Conservation (phyloP, 2,888 invertebrate genomes). For the Xestia sexstrigata region DNA sequence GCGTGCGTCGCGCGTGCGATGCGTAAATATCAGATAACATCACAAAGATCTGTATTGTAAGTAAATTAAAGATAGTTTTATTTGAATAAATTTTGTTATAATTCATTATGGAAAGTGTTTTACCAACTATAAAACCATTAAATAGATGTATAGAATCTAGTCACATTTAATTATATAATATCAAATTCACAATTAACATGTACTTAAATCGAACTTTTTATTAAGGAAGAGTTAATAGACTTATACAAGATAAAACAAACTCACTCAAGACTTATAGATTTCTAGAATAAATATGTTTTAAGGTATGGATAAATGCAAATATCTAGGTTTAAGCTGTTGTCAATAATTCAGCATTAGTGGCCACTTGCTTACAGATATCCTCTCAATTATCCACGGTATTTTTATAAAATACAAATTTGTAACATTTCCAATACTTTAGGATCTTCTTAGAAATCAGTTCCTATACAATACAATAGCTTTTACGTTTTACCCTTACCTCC, state of each 20-base stretch:
- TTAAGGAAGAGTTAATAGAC: constrained; percentile 76
- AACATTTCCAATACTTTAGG: constrained; percentile 89
- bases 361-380: constrained; percentile 53
- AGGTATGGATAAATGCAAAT: constrained; percentile 64
- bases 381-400: constrained; percentile 69
- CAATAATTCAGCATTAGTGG: constrained; percentile 43
- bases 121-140: constrained; percentile 82
- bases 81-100: constrained; percentile 54
- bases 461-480: constrained; percentile 84
- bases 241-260: constrained; percentile 70
- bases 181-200: constrained; percentile 80
- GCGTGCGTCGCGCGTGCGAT: no score
- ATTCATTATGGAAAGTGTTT: constrained; percentile 66
- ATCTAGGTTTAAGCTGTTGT: constrained; percentile 56
- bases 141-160: constrained; percentile 83
- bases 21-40: constrained; percentile 60
- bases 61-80: constrained; percentile 61
- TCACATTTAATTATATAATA: constrained; percentile 76
- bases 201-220: constrained; percentile 75
- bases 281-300: constrained; percentile 55
- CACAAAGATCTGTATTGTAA: constrained; percentile 64
- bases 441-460: constrained; percentile 86
- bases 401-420: constrained; percentile 89
- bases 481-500: constrained; percentile 87
- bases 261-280: constrained; percentile 62